Evolutionary conservation across 1,140 invertebrate genomes (phyloP), one percentile per base, ranked within the genome.

Genomic region (Panagrolaimus sp.): DNA sequence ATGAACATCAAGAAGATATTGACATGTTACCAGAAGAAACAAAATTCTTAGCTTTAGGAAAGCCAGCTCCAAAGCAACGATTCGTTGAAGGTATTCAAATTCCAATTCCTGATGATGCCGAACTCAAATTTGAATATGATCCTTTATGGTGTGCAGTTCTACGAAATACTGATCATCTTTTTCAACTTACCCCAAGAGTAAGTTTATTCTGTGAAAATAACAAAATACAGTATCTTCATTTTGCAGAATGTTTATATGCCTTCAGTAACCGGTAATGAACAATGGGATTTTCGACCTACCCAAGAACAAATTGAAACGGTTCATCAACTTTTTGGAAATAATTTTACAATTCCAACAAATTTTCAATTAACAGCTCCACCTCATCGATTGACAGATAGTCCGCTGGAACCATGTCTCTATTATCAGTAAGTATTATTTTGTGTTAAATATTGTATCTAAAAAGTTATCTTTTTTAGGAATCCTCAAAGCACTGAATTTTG

Each of bases 21-120:
- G 7, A 38, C 7, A 38, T 38, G 32, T 7, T 4, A 38, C 32
- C 32, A 38, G 52, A 46, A 14, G 28, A 65, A n/a, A 77, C 75
- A 26, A 68, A 76, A 8, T 98, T 98, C 85, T 84, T 98, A 69
- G 93, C 94, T 0, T 84, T 98, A 9, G 94, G 98, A 83, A 98
- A 98, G 24, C 73, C 73, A 17, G 43, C 62, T 43, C 93, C 93
- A 0, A 88, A 88, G 75, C 86, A 92, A 75, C 88, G 89, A 69
- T 96, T 94, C 85, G 84, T 96, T 14, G 66, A 76, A 67, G 43
- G 4, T 24, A 38, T 75, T 44, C 52, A 75, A 6, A 63, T 75
- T 43, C 69, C 69, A 28, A 58, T 73, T 26, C 26, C 52, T 17
- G 72, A 68, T 58, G 71, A 70, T 69, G 43, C 63, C 3, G 65